phyloP scores from a whole-genome alignment of 2,888 invertebrate genomes.

The Nemoura dubitans region DNA sequence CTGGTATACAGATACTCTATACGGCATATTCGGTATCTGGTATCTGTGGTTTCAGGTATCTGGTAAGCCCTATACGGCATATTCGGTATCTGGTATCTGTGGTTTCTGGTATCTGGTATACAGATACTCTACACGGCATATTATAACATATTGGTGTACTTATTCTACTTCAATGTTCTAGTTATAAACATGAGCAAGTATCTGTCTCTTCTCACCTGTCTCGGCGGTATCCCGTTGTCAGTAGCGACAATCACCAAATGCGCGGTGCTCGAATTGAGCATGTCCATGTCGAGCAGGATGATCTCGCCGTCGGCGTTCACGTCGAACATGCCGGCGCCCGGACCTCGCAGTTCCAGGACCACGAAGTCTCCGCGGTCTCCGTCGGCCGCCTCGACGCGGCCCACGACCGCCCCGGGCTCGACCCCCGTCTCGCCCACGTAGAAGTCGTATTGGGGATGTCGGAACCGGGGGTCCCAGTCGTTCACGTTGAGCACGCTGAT shows the following conservation, averaged over 20 bases:
- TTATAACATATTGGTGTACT: too few species aligned
- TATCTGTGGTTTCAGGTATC: too few species aligned
- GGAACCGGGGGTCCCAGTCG: conserved; percentile 93
- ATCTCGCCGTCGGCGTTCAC: conserved; percentile 75
- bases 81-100: too few species aligned
- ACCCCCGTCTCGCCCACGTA: conserved; percentile 58
- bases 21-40: too few species aligned
- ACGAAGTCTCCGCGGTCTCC: conserved; percentile 82
- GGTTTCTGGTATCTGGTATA: too few species aligned
- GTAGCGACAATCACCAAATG: conserved; percentile 84
- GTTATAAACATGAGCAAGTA: too few species aligned
- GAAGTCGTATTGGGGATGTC: conserved; percentile 89
- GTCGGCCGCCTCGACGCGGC: conserved; percentile 83
- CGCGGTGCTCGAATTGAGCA: conserved; percentile 67
- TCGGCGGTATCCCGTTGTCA: conserved; percentile 85
- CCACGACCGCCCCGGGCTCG: conserved; percentile 47
- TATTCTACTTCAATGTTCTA: too few species aligned
- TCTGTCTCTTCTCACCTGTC: conserved; percentile 64
- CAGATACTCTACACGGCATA: too few species aligned
- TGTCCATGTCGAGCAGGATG: conserved; percentile 57
- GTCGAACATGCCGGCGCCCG: conserved; percentile 73
- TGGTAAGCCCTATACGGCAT: too few species aligned
- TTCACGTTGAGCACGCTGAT: conserved; percentile 86
- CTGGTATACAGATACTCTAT: too few species aligned
- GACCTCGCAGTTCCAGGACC: conserved; percentile 75